A percentile compares a stretch with the other conserved stretches of the same genome.
These are phyloP conservation scores for Drosophila lini DNA, from an alignment of 1,140 invertebrate species.

Conservation along the genomic window DNA sequence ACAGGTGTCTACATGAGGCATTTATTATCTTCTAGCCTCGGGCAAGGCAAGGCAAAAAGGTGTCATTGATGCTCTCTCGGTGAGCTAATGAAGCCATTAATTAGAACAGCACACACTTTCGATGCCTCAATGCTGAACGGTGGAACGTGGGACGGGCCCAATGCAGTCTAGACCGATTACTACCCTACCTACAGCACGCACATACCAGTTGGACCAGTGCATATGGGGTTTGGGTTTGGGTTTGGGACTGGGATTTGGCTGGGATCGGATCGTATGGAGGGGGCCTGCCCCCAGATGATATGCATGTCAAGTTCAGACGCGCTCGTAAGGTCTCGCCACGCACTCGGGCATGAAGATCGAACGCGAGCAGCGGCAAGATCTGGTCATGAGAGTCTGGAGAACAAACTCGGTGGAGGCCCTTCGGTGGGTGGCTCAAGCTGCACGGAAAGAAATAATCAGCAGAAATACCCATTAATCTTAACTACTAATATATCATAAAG, in stretches of 20 bases:
- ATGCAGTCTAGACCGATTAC: conserved; percentile 72
- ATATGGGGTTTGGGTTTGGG: not conserved
- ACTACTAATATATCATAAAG: too few species aligned
- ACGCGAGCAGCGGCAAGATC: conserved; percentile 24
- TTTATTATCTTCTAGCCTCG: conserved; percentile 19
- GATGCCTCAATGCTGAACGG: conserved; percentile 64
- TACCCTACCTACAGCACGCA: conserved; percentile 67
- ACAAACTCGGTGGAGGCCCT: conserved; percentile 10
- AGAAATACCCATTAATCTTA: not conserved
- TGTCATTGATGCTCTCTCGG: conserved; percentile 30
- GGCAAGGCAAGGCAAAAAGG: not conserved
- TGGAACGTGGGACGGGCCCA: conserved; percentile 68
- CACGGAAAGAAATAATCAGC: not conserved
- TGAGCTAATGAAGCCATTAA: conserved; percentile 61
- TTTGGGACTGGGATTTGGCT: not conserved
- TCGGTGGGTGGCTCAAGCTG: conserved; percentile 17
- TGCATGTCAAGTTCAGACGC: conserved; percentile 75
- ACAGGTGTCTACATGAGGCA: conserved; percentile 4
- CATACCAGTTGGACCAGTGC: conserved; percentile 21
- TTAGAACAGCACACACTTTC: conserved; percentile 62
- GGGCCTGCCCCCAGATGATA: conserved; percentile 34
- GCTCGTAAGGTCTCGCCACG: conserved; percentile 61
- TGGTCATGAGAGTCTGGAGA: conserved; percentile 21
- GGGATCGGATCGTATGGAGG: not conserved
- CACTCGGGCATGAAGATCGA: conserved; percentile 78